Percentiles rank a stretch among this genome's conserved stretches.
Conservation (phyloP, 1,140 invertebrate species). For the Scaptomyza graminum region DNA sequence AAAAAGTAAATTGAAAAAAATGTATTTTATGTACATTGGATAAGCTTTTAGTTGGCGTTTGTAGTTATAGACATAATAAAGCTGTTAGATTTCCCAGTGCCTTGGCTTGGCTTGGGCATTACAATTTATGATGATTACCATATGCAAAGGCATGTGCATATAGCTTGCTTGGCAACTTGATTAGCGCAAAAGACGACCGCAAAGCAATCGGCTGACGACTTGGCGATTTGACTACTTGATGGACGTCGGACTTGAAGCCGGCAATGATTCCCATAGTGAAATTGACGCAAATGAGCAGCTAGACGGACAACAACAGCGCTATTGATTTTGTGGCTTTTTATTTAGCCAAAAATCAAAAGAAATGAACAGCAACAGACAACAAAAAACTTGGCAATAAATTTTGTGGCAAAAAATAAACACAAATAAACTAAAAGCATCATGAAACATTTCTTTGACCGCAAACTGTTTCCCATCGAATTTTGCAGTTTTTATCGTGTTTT, state of each 20-base stretch:
- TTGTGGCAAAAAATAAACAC: constrained; percentile 21
- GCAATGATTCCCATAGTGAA: constrained; percentile 64
- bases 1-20: constrained; percentile 23
- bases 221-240: constrained; percentile 32
- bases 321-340: constrained; percentile 65
- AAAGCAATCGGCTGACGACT: constrained; percentile 18
- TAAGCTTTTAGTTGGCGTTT: constrained; percentile 23
- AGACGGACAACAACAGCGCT: constrained; percentile 42
- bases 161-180: constrained; percentile 55
- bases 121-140: constrained; percentile 79
- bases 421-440: constrained; percentile 8
- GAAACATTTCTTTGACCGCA: constrained; percentile 34
- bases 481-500: constrained; percentile 2
- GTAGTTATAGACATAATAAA: constrained; percentile 33
- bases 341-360: constrained; percentile 33
- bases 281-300: constrained; percentile 67
- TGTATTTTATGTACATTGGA: constrained; percentile 17
- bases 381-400: constrained; percentile 46
- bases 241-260: constrained; percentile 30
- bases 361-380: constrained; percentile 1
- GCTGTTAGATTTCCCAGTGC: constrained; percentile 53
- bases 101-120: constrained; percentile 52
- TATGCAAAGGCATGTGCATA: constrained; percentile 37
- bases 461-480: constrained; percentile 61
- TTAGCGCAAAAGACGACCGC: constrained; percentile 55